Conservation (phyloP, 2,113 vertebrate species). For the Cyprinodon variegatus region DNA sequence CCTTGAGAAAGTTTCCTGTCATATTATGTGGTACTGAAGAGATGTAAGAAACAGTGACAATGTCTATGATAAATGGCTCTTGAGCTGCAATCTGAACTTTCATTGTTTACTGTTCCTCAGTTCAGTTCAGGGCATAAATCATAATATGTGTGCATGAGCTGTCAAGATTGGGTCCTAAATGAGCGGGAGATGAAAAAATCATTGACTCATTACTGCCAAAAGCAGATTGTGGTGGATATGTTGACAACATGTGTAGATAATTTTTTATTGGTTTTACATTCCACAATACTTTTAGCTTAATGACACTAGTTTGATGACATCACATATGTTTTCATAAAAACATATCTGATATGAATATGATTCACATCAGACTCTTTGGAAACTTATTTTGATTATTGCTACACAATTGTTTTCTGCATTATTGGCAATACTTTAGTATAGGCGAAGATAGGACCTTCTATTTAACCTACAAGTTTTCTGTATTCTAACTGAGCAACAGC, state of each 20-base stretch:
- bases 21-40: conserved; percentile 50
- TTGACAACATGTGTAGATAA: conserved; percentile 37
- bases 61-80: conserved; percentile 61
- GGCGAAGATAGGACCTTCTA: conserved; percentile 31
- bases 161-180: conserved; percentile 43
- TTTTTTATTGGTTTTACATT: conserved; percentile 6
- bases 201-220: conserved; percentile 34
- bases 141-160: conserved; percentile 58
- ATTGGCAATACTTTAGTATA: conserved; percentile 26
- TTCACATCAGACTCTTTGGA: neutral
- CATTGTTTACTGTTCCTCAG: conserved; percentile 61
- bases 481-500: conserved; percentile 54
- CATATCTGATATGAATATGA: neutral
- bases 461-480: conserved; percentile 50
- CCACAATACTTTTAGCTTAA: conserved; percentile 14
- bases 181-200: conserved; percentile 23
- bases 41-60: conserved; percentile 62
- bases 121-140: conserved; percentile 63
- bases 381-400: neutral
- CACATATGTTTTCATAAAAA: no score
- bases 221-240: neutral
- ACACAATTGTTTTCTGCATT: neutral
- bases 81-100: conserved; percentile 49
- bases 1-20: conserved; percentile 60
- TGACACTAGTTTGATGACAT: neutral